A percentile compares a stretch with the other conserved stretches of the same genome.
Conservation (phyloP, 1,140 invertebrate species). For the Drosophila orena region DNA sequence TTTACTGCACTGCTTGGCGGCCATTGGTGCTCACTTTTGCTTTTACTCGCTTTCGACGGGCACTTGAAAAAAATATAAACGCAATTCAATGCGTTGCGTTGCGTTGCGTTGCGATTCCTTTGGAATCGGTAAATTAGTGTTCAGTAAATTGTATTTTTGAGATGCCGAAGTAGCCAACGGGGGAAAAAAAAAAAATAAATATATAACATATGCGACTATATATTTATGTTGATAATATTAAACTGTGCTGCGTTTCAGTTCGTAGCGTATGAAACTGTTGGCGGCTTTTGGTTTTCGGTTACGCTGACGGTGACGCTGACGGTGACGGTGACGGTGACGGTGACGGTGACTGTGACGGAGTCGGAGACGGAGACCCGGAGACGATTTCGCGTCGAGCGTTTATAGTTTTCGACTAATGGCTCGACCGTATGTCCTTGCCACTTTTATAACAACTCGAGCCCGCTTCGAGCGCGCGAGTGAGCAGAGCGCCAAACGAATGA, state of each 20-base stretch:
- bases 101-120: background rate
- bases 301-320: too few species aligned
- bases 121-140: too few species aligned
- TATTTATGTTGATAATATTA: too few species aligned
- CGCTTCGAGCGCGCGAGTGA: conserved; percentile 67
- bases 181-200: background rate
- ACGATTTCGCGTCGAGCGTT: conserved; percentile 84
- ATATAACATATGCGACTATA: background rate
- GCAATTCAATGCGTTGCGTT: conserved; percentile 7
- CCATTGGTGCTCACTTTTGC: conserved; percentile 63
- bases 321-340: conserved; percentile 38
- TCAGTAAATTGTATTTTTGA: too few species aligned
- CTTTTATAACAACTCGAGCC: conserved; percentile 84
- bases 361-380: conserved; percentile 67
- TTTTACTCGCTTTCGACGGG: conserved; percentile 37
- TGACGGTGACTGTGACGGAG: conserved; percentile 53
- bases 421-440: conserved; percentile 84
- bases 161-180: background rate
- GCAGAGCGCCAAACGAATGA: conserved; percentile 64
- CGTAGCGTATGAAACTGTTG: background rate
- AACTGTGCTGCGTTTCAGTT: too few species aligned
- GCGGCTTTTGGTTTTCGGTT: conserved; percentile 2
- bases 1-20: conserved; percentile 47
- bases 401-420: conserved; percentile 85
- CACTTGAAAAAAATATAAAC: conserved; percentile 33